Base-by-base conservation (phyloP, 2,113 vertebrate genomes). In the Ariopsis seemanni region DNA sequence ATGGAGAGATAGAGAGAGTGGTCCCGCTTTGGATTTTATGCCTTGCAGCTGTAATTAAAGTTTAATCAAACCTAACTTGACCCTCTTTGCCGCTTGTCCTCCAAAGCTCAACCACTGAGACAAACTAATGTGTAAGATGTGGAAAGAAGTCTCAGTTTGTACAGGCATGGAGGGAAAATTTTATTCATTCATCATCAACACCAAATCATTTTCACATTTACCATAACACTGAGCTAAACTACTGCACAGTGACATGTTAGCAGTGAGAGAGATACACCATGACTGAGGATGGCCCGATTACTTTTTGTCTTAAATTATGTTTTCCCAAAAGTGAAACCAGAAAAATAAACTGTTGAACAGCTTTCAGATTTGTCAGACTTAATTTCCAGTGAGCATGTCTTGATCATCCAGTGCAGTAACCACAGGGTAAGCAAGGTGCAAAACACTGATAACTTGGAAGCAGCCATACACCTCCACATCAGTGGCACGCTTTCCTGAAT, bases 61-160 rank as follows among this genome's bases (percentile, higher is more conserved):
- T 77, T 77, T 77, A 77, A 77, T 77, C 74, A 22, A 77, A 52
- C 74, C 52, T n/a, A 78, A 27, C 25, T 55, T 78, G 75, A 78
- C 52, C 75, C 75, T 78, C n/a, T 78, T 78, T 78, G 50, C 75
- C 12, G 25, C 75, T 55, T 78, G 55, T 14, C 50, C 50, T 78
- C 50, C 12, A 27, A 55, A 78, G 12, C 50, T 27, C 50, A 78
- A 55, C 25, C 52, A 55, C 75, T 27, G 25, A 78, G 75, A 78
- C 25, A 78, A 78, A 55, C 75, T 53, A 80, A n/a, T 58, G 8
- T 30, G 58, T 20, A 14, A 58, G 7, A 80, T 58, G 7, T 80
- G n/a, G 8, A 57, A 27, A 57, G 50, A 57, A 9, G 25, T 57
- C 22, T 25, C 53, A 80, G 25, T 80, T 57, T 58, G 8, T 80